Conservation (phyloP, 64 coral and sea anemone genomes). For the Porites lutea region DNA sequence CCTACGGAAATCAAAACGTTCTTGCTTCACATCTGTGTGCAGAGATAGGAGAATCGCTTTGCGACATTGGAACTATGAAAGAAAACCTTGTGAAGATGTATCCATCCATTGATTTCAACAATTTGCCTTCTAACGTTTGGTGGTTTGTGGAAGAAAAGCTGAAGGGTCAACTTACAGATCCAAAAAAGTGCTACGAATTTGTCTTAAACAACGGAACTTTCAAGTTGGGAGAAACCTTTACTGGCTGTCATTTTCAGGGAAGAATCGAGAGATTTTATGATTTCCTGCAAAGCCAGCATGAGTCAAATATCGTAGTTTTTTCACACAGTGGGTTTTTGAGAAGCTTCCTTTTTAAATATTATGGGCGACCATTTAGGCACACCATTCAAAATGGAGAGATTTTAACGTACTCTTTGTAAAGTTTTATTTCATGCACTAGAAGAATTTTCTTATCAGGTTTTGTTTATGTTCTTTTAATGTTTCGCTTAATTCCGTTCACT, state of each 20-base stretch:
- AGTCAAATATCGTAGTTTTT: conserved; percentile 67
- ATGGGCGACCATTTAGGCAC: not conserved
- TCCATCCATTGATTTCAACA: conserved; percentile 40
- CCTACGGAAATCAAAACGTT: conserved; percentile 54
- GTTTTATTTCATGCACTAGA: no score
- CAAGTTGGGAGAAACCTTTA: conserved; percentile 22
- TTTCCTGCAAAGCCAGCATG: conserved; percentile 25
- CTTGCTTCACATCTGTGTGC: conserved; percentile 33
- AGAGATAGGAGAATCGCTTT: conserved; percentile 34
- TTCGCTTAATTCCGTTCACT: no score
- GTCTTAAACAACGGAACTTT: conserved; percentile 9
- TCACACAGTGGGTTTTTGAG: conserved; percentile 62
- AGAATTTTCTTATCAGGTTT: no score
- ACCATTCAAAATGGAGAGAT: conserved; percentile 1
- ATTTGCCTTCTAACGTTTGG: conserved; percentile 42
- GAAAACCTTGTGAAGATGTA: conserved; percentile 18
- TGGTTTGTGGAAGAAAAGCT: conserved; percentile 49
- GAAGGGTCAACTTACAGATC: conserved; percentile 25
- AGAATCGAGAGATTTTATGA: conserved; percentile 53
- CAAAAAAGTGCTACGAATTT: conserved; percentile 38
- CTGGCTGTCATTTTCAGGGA: conserved; percentile 6
- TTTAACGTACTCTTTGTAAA: not conserved
- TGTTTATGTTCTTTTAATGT: no score
- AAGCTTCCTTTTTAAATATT: conserved; percentile 30
- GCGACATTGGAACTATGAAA: conserved; percentile 60